Evolutionary conservation across 2,888 invertebrate genomes (phyloP).

Genomic region (Parnassius apollo): DNA sequence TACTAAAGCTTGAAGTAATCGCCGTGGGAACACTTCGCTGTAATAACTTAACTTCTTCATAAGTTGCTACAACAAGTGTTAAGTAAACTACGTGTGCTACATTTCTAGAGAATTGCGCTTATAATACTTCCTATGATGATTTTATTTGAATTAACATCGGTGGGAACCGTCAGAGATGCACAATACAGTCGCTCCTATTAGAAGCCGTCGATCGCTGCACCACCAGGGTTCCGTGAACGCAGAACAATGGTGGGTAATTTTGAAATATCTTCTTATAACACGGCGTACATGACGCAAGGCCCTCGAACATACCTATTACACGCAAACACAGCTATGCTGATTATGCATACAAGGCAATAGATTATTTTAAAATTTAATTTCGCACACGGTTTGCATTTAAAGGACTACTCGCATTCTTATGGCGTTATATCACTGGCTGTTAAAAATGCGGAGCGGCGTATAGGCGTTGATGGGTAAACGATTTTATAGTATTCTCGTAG

Average conservation of each 20-base stretch:
- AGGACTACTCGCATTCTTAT: conserved; percentile 19
- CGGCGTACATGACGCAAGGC: conserved; percentile 68
- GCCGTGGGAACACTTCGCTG: conserved; percentile 3
- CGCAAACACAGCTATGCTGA: conserved; percentile 44
- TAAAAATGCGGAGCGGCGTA: conserved; percentile 8
- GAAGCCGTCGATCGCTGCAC: conserved; percentile 55
- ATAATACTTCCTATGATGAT: conserved; percentile 48
- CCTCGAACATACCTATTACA: conserved; percentile 44
- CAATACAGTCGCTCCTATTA: conserved; percentile 66
- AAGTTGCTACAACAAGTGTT: conserved; percentile 16
- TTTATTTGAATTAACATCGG: conserved; percentile 48
- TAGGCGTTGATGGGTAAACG: conserved; percentile 4
- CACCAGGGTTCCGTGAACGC: conserved; percentile 69
- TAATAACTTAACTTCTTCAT: conserved; percentile 4
- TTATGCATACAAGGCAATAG: conserved; percentile 56
- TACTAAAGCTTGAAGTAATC: conserved; percentile 1
- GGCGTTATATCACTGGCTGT: conserved; percentile 14
- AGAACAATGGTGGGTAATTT: conserved; percentile 78
- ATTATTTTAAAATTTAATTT: conserved; percentile 51
- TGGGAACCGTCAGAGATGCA: conserved; percentile 63
- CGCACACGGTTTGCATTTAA: conserved; percentile 37
- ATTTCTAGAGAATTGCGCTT: conserved; percentile 43
- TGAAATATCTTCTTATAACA: conserved; percentile 76
- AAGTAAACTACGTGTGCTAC: conserved; percentile 34
- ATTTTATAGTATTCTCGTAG: not conserved